Percentiles rank a stretch among this genome's conserved stretches.
Conservation (phyloP, 2,113 vertebrate species). For the Engraulis encrasicolus region DNA sequence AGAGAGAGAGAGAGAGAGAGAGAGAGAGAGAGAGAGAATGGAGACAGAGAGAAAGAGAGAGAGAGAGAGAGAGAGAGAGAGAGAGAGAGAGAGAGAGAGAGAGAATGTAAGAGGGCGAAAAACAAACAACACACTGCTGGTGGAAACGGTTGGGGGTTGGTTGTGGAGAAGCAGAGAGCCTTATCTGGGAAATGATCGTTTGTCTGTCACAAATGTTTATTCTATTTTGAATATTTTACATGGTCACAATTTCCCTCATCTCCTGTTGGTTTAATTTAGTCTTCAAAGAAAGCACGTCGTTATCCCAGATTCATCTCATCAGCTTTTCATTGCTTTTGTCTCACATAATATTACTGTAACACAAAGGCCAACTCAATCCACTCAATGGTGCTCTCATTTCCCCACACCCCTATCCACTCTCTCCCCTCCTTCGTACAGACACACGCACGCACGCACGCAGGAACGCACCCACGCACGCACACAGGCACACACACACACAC, state of each 20-base stretch:
- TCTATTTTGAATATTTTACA: neutral
- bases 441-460: conserved; percentile 61
- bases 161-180: conserved; percentile 1
- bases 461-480: too few species aligned
- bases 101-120: neutral
- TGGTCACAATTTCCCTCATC: neutral
- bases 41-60: neutral
- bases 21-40: conserved; percentile 18
- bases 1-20: conserved; percentile 31
- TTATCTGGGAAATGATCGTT: conserved; percentile 4
- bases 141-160: neutral
- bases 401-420: conserved; percentile 36
- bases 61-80: neutral
- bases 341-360: conserved; percentile 60
- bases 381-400: neutral
- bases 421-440: conserved; percentile 16
- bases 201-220: neutral
- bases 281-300: neutral
- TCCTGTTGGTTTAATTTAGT: neutral
- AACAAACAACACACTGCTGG: conserved; percentile 13
- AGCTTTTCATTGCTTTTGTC: conserved; percentile 54
- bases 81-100: conserved; percentile 21
- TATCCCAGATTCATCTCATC: neutral
- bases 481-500: too few species aligned
- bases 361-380: neutral